A percentile compares a stretch with the other conserved stretches of the same genome.
phyloP scores from a whole-genome alignment of 23 tunicate species.

The Aplidium turbinatum region DNA sequence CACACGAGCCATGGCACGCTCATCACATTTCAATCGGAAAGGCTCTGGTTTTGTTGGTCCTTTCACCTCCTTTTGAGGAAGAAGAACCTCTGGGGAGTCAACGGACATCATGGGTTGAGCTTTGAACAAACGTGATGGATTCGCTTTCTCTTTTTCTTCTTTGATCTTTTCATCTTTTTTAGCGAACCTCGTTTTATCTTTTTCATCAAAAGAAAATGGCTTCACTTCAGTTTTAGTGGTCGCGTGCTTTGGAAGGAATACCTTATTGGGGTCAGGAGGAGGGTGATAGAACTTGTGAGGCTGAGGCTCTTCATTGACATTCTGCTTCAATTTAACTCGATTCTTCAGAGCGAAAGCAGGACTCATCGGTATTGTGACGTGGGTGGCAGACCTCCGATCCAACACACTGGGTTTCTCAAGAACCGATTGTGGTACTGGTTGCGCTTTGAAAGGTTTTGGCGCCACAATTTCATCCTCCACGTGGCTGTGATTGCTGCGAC shows the following conservation, averaged over 20 bases:
- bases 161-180: constrained; percentile 49
- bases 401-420: constrained; percentile 30
- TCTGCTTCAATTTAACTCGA: constrained; percentile 24
- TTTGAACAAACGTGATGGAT: constrained; percentile 20
- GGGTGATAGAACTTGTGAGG: constrained; percentile 16
- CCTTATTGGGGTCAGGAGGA: not conserved
- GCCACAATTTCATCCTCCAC: not conserved
- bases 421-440: constrained; percentile 27
- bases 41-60: constrained; percentile 48
- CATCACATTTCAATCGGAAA: constrained; percentile 37
- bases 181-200: constrained; percentile 22
- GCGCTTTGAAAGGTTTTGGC: constrained; percentile 43
- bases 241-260: constrained; percentile 13
- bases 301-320: not conserved
- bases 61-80: constrained; percentile 42
- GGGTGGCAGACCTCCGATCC: constrained; percentile 20
- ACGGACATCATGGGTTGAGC: constrained; percentile 41
- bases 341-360: constrained; percentile 63
- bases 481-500: not conserved
- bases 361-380: constrained; percentile 51
- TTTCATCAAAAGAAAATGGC: constrained; percentile 44
- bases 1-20: constrained; percentile 37
- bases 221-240: constrained; percentile 6
- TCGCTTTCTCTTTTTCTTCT: constrained; percentile 17
- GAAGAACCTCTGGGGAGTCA: constrained; percentile 5